Base-by-base conservation (phyloP, 2,888 invertebrate genomes). In the Epistrophella euchroma region DNA sequence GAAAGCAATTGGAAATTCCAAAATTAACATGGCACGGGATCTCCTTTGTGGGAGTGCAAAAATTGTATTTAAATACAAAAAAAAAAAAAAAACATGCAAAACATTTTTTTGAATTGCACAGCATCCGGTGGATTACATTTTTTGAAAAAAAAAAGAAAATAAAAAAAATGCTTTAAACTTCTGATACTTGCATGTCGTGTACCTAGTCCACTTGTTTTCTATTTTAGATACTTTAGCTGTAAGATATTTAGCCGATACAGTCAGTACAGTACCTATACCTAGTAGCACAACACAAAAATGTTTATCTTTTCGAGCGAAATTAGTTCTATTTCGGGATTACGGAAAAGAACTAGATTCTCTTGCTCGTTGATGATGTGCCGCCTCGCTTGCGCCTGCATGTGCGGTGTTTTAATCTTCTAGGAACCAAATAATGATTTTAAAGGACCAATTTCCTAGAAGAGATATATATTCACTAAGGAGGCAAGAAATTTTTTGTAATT, bases 111-210 rank as follows among this genome's bases (percentile, higher is more conserved):
- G 75, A 71, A 75, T 68, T 76, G 76, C 80, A 37, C 79, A 76
- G 71, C 82, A 86, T 86, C 86, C 86, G 86, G 86, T 71, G 82
- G 86, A 86, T 86, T 82, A 78, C 47, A 68, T 71, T 73, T 71
- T 45, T 73, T 28, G 4, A 35, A 17, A 43, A 15, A 7, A 28
- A 64, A 45, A 11, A 15, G 28, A 9, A 56, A 32, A 55, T 2
- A 28, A 3, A 25, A 2, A 55, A 55, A 55, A 9, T 17, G 32
- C 10, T 56, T 55, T 37, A 22, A 56, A 60, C 35, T 62, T 58
- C 43, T 68, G 40, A 1, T 32, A 32, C 52, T 70, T 74, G 73
- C 68, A 66, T 72, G 58, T 77, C 72, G 72, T 66, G 47, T 71
- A n/a, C n/a, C n/a, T n/a, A 79, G 58, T 81, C 77, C 77, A 74